Conservation (phyloP, 2,888 invertebrate species). For the Aricia artaxerxes region DNA sequence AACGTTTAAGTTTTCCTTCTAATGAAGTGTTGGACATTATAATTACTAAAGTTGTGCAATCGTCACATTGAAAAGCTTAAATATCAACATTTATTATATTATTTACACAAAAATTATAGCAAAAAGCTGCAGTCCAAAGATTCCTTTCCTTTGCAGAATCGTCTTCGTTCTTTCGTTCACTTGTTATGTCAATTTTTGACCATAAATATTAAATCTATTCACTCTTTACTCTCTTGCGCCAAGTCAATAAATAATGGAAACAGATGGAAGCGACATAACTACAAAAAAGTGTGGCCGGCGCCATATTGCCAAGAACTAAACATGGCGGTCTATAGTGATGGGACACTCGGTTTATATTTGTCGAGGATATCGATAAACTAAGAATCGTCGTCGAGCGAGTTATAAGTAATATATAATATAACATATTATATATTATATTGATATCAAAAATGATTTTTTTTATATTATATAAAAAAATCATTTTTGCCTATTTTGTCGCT, state of each 20-base stretch:
- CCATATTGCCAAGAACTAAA: too few relatives aligned
- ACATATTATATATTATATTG: too few relatives aligned
- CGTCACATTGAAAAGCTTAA: conserved; percentile 66
- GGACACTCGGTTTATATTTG: too few relatives aligned
- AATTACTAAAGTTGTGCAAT: conserved; percentile 54
- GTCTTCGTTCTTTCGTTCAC: conserved; percentile 25
- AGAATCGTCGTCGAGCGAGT: too few relatives aligned
- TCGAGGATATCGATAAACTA: too few relatives aligned
- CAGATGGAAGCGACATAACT: too few relatives aligned
- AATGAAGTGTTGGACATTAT: conserved; percentile 86
- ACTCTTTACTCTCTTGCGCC: conserved; percentile 35
- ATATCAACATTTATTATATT: conserved; percentile 61
- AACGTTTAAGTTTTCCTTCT: conserved; percentile 89
- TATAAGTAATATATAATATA: too few relatives aligned
- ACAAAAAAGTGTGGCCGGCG: too few relatives aligned
- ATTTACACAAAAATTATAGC: conserved; percentile 71
- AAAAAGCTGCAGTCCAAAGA: conserved; percentile 71
- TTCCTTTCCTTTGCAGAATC: conserved; percentile 52
- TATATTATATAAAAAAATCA: too few relatives aligned
- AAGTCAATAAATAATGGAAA: not conserved
- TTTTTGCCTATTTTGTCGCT: too few relatives aligned
- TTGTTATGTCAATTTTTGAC: not conserved
- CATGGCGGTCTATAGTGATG: too few relatives aligned
- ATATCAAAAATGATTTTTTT: too few relatives aligned
- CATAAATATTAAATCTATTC: conserved; percentile 13